Evolutionary conservation across 2,888 invertebrate species (phyloP).

Genomic region (Caenorhabditis panamensis): DNA sequence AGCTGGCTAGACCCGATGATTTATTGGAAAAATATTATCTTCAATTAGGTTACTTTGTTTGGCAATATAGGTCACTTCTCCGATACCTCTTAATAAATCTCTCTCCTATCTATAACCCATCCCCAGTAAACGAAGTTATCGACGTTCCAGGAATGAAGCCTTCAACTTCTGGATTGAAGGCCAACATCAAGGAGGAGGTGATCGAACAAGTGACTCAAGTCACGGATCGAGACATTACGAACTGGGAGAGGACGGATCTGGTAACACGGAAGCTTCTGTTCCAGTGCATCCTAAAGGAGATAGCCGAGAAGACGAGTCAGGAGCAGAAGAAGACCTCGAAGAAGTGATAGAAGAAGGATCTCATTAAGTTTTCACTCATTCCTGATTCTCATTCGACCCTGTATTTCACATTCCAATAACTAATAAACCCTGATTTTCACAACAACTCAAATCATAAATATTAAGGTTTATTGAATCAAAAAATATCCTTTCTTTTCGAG

Average conservation of each 20-base stretch:
- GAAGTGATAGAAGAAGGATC: neutral
- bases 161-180: neutral
- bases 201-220: neutral
- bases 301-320: neutral
- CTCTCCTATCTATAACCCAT: too few species aligned
- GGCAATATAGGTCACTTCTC: too few species aligned
- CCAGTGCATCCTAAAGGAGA: neutral
- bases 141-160: conserved; percentile 19
- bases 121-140: too few species aligned
- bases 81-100: too few species aligned
- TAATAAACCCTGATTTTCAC: too few species aligned
- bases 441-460: too few species aligned
- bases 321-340: neutral
- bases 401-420: too few species aligned
- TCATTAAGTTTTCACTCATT: too few species aligned
- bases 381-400: too few species aligned
- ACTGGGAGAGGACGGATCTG: neutral
- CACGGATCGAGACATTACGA: neutral
- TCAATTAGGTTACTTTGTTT: too few species aligned
- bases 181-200: neutral
- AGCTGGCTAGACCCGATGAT: neutral
- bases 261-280: neutral
- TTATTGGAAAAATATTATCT: neutral
- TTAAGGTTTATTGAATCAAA: conserved; percentile 26
- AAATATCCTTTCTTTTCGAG: conserved; percentile 59